A percentile compares a stretch with the other conserved stretches of the same genome.
These are phyloP conservation scores for Carpatolechia fugitivella DNA, from an alignment of 2,888 invertebrate species.

Conservation along the genomic window DNA sequence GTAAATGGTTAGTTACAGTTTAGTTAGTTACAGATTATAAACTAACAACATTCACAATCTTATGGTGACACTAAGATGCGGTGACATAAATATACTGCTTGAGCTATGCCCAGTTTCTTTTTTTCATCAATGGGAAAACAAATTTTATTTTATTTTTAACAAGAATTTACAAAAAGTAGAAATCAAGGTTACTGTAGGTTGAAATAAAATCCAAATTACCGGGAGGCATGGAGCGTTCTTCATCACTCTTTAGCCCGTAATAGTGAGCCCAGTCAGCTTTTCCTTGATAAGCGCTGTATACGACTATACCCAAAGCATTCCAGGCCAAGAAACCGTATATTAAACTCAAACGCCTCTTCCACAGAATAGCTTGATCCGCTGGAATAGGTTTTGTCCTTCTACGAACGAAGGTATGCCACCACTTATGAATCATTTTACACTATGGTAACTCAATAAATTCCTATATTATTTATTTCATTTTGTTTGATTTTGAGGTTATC, in stretches of 20 bases:
- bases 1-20: no score
- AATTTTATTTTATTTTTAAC: no score
- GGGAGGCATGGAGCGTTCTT: slow-evolving; percentile 77
- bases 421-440: slow-evolving; percentile 45
- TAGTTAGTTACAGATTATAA: no score
- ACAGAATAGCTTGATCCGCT: slow-evolving; percentile 70
- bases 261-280: slow-evolving; percentile 84
- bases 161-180: no score
- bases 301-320: slow-evolving; percentile 84
- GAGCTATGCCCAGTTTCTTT: no score
- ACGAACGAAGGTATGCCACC: slow-evolving; percentile 66
- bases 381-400: slow-evolving; percentile 65
- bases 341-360: slow-evolving; percentile 82
- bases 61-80: no score
- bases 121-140: no score
- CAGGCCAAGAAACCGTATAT: slow-evolving; percentile 83
- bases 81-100: no score
- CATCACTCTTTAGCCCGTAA: slow-evolving; percentile 81
- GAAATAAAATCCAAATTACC: no score
- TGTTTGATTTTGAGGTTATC: not conserved
- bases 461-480: not conserved
- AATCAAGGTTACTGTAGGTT: no score
- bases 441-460: not conserved
- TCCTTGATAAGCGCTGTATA: slow-evolving; percentile 79
- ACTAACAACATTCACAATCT: no score